These are phyloP conservation scores for Sprattus sprattus DNA, from an alignment of 2,113 vertebrate species.

Conservation along the genomic window DNA sequence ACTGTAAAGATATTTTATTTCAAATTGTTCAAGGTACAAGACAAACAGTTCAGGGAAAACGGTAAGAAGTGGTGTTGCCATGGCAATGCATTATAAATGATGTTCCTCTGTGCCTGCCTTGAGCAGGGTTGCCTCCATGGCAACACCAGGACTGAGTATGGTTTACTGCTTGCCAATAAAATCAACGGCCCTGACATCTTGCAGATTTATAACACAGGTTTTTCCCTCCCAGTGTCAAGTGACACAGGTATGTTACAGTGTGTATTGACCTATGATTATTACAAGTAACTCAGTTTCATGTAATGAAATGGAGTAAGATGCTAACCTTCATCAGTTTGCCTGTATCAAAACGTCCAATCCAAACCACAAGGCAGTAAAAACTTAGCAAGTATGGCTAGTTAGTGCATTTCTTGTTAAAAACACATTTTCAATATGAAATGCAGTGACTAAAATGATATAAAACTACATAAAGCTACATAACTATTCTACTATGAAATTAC, in stretches of 20 bases:
- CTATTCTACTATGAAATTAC: background rate
- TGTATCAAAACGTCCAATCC: background rate
- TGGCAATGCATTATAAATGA: conserved; percentile 66
- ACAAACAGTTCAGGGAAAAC: conserved; percentile 39
- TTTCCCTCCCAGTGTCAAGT: background rate
- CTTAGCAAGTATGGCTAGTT: background rate
- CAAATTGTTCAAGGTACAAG: conserved; percentile 16
- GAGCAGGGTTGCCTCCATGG: conserved; percentile 62
- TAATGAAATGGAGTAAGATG: no score
- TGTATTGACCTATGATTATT: background rate
- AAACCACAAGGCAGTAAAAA: background rate
- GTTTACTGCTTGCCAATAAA: conserved; percentile 63
- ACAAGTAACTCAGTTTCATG: background rate
- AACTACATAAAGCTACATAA: background rate
- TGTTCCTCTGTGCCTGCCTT: conserved; percentile 56
- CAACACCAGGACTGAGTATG: conserved; percentile 58
- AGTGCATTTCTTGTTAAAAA: background rate
- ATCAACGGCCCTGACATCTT: conserved; percentile 48
- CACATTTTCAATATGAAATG: background rate
- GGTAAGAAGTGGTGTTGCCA: conserved; percentile 57
- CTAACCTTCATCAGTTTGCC: no score
- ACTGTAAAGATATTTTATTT: background rate
- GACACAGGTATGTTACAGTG: background rate
- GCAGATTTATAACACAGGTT: background rate
- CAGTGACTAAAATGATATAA: no score